Base-by-base conservation (phyloP, 53 echinoderm and acorn worm genomes). In the Crossaster papposus region DNA sequence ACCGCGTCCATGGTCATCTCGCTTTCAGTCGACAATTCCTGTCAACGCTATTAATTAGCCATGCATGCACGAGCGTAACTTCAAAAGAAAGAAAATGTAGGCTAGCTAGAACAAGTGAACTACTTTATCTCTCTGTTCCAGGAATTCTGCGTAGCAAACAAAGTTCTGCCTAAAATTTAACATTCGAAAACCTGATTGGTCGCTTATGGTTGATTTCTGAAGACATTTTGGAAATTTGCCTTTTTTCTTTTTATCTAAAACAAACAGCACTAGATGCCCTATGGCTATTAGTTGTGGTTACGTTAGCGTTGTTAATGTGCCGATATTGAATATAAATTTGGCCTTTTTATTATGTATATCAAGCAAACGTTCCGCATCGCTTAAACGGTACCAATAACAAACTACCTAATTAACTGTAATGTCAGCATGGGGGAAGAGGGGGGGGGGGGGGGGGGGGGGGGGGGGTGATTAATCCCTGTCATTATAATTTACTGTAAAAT, bases 11-110 rank as follows among this genome's bases (percentile, higher is more conserved):
- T 20, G 65, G 44, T 29, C 7, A 65, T 14, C 50, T 29, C 26
- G 38, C 54, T 44, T 65, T 24, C 33, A 30, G 50, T 29, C 38
- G 70, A 30, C 83, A 73, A 31, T 51, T 34, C 26, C 54, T 85
- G 85, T 73, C 85, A 73, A 24, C 78, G 78, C 50, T 17, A 51
- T 51, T 35, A 74, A 74, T 74, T 74, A 9, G 75, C 75, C 33
- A 74, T 74, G 33, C 33, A 74, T 74, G 33, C 36, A 36, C 26
- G 28, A 68, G 28, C 9, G 22, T 68, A 6, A 26, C 28, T 68
- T 28, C 3, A 7, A 26, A 4, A 26, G 28, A 68, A 28, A 26
- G 68, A n/a, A 26, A 68, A 26, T 20, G 11, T 26, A 1, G 68
- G 68, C 24, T 8, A 58, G 58, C 17, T 58, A 20, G 58, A 58